Evolutionary conservation across 1,140 invertebrate genomes (phyloP).

Genomic region (Drosophila pachea): DNA sequence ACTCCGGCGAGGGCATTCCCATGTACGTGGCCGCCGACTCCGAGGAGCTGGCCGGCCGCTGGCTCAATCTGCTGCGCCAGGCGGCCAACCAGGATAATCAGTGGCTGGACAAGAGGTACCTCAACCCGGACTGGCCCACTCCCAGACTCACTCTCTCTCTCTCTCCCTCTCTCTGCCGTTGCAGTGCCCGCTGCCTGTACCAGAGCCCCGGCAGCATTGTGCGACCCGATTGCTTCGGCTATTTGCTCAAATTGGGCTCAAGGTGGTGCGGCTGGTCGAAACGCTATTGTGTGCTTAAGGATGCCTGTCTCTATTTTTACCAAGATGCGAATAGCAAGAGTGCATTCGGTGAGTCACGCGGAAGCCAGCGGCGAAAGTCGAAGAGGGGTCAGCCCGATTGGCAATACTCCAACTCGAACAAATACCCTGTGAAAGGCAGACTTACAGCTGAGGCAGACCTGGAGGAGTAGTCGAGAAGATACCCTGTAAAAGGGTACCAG

Average conservation of each 20-base stretch:
- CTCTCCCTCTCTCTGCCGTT: slow-evolving; percentile 45
- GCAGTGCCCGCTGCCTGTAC: slow-evolving; percentile 83
- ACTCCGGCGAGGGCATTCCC: slow-evolving; percentile 87
- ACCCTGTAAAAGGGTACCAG: slow-evolving; percentile 5
- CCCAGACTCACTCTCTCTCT: slow-evolving; percentile 22
- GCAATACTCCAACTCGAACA: too few relatives aligned
- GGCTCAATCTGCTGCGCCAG: slow-evolving; percentile 86
- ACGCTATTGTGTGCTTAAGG: slow-evolving; percentile 96
- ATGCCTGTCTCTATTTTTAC: slow-evolving; percentile 97
- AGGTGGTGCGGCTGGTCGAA: slow-evolving; percentile 92
- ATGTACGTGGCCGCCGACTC: slow-evolving; percentile 90
- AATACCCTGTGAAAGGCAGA: not conserved
- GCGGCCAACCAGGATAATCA: slow-evolving; percentile 84
- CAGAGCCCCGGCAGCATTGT: slow-evolving; percentile 86
- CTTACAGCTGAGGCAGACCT: too few relatives aligned
- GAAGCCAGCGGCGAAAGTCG: too few relatives aligned
- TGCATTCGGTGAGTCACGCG: slow-evolving; percentile 86
- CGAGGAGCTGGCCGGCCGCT: slow-evolving; percentile 86
- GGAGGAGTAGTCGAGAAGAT: not conserved
- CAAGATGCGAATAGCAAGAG: slow-evolving; percentile 90
- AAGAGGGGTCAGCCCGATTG: too few relatives aligned
- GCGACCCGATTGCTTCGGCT: slow-evolving; percentile 94
- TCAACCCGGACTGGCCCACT: not conserved
- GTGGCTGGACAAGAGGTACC: slow-evolving; percentile 85
- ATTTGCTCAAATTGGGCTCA: slow-evolving; percentile 89